Base-by-base conservation (phyloP, 2,113 vertebrate genomes). In the Burhinus oedicnemus region DNA sequence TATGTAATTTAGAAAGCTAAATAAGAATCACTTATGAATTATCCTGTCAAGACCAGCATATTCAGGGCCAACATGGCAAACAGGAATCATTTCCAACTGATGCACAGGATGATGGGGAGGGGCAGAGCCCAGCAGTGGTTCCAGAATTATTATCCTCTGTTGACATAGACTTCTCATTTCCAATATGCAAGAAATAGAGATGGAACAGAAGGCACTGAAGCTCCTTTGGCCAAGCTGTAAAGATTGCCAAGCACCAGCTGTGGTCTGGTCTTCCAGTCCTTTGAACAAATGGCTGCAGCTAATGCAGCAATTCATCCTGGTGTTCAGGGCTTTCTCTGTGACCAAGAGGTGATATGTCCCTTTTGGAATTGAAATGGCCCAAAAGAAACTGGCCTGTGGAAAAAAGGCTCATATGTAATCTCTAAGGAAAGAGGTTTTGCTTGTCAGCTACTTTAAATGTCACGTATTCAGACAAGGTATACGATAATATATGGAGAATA, bases 91-190 rank as follows among this genome's bases (percentile, higher is more conserved):
- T 49, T 89, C 55, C 55, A 83, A 71, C 60, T 29, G 55, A 83
- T 65, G n/a, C 1, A 1, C 23, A 70, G 32, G 66, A 87, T 75
- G 40, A 89, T 20, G 49, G 38, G 65, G 60, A 87, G 20, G 38
- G 25, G 23, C 18, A 79, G 66, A 75, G 62, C 17, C n/a, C 25
- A 62, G 45, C 22, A 70, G 44, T 51, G 13, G 30, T 69, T 96
- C 51, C 68, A 93, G 64, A 89, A 90, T 82, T 94, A 70, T 94
- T 80, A 66, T 44, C 38, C 75, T 77, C 58, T 90, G 45, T 88
- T 95, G 84, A 93, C 79, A 77, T 6, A 87, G 58, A 66, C 29
- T 74, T 96, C 70, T 89, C 32, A 57, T 86, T 84, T 95, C 60
- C 61, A 84, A 36, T 81, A 60, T 44, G 23, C 47, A 78, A 83